Conservation (phyloP, 2,797 vertebrate genomes). For the Malacoctenus gilli region DNA sequence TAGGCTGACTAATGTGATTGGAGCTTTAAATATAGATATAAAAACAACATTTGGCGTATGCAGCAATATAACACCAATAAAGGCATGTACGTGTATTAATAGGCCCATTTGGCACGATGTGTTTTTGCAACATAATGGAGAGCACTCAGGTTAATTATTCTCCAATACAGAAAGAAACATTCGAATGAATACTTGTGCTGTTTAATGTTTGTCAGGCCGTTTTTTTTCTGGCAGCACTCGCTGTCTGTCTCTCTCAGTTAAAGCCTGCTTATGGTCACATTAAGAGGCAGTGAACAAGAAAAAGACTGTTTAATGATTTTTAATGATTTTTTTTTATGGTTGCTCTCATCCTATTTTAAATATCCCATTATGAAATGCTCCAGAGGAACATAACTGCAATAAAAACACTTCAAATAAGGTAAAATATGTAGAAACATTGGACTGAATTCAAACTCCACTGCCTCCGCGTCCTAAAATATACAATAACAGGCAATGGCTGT, state of each 20-base stretch:
- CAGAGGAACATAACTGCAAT: not conserved
- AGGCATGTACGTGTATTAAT: conserved; percentile 28
- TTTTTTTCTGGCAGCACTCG: conserved; percentile 2
- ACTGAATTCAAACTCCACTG: no score
- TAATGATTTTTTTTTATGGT: not conserved
- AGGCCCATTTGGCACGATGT: conserved; percentile 16
- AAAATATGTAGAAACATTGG: no score
- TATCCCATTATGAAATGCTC: not conserved
- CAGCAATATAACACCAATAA: conserved; percentile 21
- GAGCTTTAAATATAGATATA: conserved; percentile 18
- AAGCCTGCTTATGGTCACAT: not conserved
- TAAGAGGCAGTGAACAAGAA: not conserved
- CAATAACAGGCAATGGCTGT: no score
- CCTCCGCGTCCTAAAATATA: no score
- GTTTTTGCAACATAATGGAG: conserved; percentile 34
- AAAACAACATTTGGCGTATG: conserved; percentile 11
- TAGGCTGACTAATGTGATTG: not conserved
- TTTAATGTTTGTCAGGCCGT: conserved; percentile 10
- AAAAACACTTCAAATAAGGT: no score
- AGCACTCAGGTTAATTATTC: conserved; percentile 53
- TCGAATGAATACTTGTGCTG: conserved; percentile 21
- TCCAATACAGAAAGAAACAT: conserved; percentile 22
- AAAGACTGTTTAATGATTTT: conserved; percentile 9
- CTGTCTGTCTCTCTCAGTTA: conserved; percentile 6
- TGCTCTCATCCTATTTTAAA: not conserved